Base-by-base conservation (phyloP, 2,888 invertebrate genomes). In the Acronicta aceris region DNA sequence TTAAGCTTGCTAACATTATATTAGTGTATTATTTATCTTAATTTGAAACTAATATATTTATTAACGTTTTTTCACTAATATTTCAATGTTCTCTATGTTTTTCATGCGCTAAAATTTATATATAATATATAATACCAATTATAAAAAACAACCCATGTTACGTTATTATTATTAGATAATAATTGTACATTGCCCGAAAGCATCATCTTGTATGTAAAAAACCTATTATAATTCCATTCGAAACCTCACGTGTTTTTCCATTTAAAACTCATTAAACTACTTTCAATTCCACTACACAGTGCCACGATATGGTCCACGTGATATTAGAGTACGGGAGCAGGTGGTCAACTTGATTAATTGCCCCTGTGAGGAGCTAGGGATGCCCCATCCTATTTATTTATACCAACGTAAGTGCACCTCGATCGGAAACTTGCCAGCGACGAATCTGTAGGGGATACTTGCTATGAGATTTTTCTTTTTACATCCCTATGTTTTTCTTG, bases 331-430 rank as follows among this genome's bases (percentile, higher is more conserved):
- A 83, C 81, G 84, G 84, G 83, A 87, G 84, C 91, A 92, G 91
- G 91, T 92, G 90, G 88, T 82, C 79, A 74, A 58, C 59, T 81
- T 91, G 91, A 92, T 91, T 91, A 89, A 92, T 92, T 86, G 89
- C 84, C 80, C 83, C 80, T 76, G 76, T 81, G 88, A 86, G 87
- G 78, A 78, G 76, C 74, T 78, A 81, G 56, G 71, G 80, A 82
- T 82, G 82, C 78, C 82, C 84, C 81, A 81, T 86, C 84, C 87
- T 88, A 87, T 88, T 86, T 87, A 86, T 86, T 86, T 87, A 84
- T 83, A 83, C 80, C 56, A 78, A 78, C 79, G 79, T 79, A 82
- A 84, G 81, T 81, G 79, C 76, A 79, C 76, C 76, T 62, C 79
- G 77, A 83, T 83, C 81, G 83, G 74, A 82, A 82, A 81, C 79